A percentile compares a stretch with the other conserved stretches of the same genome.
phyloP scores from a whole-genome alignment of 2,113 vertebrate genomes.

The Cavia aperea region DNA sequence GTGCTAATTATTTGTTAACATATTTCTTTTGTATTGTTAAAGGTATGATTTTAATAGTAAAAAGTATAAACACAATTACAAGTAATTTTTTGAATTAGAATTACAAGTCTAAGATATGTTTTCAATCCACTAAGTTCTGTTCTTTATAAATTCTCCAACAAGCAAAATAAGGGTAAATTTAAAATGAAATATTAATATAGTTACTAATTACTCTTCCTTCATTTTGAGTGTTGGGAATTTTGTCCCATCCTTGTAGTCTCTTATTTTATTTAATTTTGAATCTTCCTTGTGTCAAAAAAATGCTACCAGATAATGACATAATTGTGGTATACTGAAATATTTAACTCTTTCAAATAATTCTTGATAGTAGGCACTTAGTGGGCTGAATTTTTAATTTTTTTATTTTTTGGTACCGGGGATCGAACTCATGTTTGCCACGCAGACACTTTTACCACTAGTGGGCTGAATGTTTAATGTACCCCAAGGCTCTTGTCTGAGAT shows the following conservation, averaged over 20 bases:
- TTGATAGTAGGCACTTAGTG: neutral
- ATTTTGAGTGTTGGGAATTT: too few species aligned
- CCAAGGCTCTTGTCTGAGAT: neutral
- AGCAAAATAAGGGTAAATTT: neutral
- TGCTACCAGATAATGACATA: neutral
- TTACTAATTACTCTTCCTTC: too few species aligned
- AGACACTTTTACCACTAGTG: neutral
- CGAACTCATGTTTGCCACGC: too few species aligned
- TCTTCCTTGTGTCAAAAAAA: neutral
- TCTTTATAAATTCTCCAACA: neutral
- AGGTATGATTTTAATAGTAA: neutral
- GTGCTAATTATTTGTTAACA: neutral
- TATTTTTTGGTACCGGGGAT: too few species aligned
- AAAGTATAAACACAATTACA: neutral
- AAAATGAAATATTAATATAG: neutral
- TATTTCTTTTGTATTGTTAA: neutral
- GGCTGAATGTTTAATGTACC: neutral
- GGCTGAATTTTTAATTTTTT: neutral
- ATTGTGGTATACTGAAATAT: slow-evolving; percentile 30
- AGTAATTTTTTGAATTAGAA: slow-evolving; percentile 20
- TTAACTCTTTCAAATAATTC: neutral
- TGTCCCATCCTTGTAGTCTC: neutral
- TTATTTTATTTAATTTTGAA: slow-evolving; percentile 24
- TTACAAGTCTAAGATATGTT: neutral
- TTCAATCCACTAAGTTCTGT: neutral